Evolutionary conservation across 2,797 vertebrate genomes (phyloP).

Genomic region (Alosa sapidissima): DNA sequence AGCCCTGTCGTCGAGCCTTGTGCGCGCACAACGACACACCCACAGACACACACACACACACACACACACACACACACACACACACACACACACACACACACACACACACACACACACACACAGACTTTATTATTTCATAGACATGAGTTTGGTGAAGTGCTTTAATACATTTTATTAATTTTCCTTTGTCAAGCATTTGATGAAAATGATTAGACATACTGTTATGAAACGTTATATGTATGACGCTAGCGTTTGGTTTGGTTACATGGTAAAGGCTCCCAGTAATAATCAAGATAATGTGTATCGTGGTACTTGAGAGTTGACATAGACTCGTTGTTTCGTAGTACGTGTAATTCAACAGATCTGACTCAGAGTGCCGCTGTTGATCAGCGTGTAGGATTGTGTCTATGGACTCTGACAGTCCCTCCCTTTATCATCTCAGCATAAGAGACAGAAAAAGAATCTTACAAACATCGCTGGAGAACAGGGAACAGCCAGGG

Average conservation of each 20-base stretch:
- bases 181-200: no score
- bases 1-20: no score
- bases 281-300: no score
- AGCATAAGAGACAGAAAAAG: background rate
- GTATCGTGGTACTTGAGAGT: background rate
- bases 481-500: background rate
- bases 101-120: no score
- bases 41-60: background rate
- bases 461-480: background rate
- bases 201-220: no score
- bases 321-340: background rate
- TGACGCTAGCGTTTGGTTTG: no score
- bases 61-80: conserved; percentile 3
- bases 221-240: no score
- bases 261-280: no score
- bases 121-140: background rate
- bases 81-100: no score
- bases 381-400: background rate
- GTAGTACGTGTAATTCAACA: background rate
- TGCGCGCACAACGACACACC: background rate
- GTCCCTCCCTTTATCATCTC: background rate
- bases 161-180: no score
- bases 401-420: background rate
- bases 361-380: conserved; percentile 9
- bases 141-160: no score